Base-by-base conservation (phyloP, 2,888 invertebrate species). In the Hypomecis atomaria region DNA sequence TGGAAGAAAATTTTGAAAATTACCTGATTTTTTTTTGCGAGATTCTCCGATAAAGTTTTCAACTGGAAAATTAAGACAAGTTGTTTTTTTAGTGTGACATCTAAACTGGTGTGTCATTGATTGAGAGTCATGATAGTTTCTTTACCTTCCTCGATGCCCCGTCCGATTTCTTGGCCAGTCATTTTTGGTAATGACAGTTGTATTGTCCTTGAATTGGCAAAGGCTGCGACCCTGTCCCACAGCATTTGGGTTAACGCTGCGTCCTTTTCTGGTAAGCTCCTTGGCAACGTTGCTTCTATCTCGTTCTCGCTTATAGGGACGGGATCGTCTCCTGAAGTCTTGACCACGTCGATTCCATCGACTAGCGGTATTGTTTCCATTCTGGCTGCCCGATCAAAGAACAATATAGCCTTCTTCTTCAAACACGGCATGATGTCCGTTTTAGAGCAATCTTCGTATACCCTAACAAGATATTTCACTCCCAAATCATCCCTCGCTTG, bases 401-500 rank as follows among this genome's bases (percentile, higher is more conserved):
- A 96, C 0, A 96, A 89, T 62, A 97, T 95, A 0, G 96, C 96
- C 81, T 96, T 97, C 85, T 96, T 96, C 91, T 97, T 97, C 56
- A 97, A 88, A 81, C 97, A 97, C 34, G 95, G 95, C 58, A 95
- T 89, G 58, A 97, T 91, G 65, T 95, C 95, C 0, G 95, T 87
- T 69, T 94, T 94, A 67, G 94, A 94, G 79, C 97, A 97, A 75
- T 97, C 97, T 74, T 97, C 96, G 84, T 96, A 97, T 69, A 97
- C 93, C 76, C 95, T 95, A 76, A 95, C 89, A 5, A 95, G 86
- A 50, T 95, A 94, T 66, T 95, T 94, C 74, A 96, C 90, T 62
- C 96, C 95, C 64, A 95, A 86, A 70, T 92, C 91, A 62, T 89
- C 90, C 63, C 77, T 83, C 0, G 82, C 78, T n/a, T 77, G 72